Evolutionary conservation across 30 jellyfish, hydroid and myxozoan genomes (phyloP).

Genomic region (Chironex yamaguchii): DNA sequence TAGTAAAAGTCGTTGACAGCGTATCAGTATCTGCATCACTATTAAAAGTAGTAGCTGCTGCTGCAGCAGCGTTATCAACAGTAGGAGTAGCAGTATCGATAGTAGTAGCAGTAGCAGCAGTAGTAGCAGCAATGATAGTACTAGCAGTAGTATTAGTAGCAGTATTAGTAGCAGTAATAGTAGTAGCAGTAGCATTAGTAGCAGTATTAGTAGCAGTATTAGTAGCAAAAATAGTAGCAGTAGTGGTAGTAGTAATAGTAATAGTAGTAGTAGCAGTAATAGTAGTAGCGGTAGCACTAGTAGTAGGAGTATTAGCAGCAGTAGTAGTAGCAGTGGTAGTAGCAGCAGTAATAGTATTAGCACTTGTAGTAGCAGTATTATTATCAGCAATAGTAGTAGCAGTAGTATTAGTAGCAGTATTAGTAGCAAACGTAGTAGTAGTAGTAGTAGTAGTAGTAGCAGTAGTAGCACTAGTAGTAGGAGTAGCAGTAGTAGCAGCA

Average conservation of each 20-base stretch:
- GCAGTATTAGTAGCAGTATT: not conserved
- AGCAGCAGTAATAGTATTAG: not conserved
- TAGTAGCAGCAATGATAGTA: conserved; percentile 13
- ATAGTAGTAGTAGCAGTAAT: conserved; percentile 2
- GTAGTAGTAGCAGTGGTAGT: not conserved
- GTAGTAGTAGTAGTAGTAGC: too few species aligned
- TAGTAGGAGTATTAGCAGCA: not conserved
- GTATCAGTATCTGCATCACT: too few species aligned
- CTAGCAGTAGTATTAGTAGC: not conserved
- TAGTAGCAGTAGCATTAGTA: conserved; percentile 16
- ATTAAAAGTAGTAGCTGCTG: conserved; percentile 3
- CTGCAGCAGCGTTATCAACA: not conserved
- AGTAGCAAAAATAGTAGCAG: not conserved
- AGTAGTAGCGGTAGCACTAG: not conserved
- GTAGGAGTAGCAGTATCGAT: conserved; percentile 4
- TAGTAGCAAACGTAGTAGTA: too few species aligned
- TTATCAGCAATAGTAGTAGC: too few species aligned
- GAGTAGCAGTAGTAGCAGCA: too few species aligned
- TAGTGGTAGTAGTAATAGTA: conserved; percentile 29
- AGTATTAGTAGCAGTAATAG: conserved; percentile 11
- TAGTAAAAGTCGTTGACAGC: too few species aligned
- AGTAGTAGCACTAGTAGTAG: too few species aligned
- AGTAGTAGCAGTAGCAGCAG: conserved; percentile 21
- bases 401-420: too few species aligned
- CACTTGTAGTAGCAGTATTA: too few species aligned